A percentile compares a stretch with the other conserved stretches of the same genome.
phyloP scores from a whole-genome alignment of 1,140 invertebrate genomes.

The Trachymyrmex cornetzi region DNA sequence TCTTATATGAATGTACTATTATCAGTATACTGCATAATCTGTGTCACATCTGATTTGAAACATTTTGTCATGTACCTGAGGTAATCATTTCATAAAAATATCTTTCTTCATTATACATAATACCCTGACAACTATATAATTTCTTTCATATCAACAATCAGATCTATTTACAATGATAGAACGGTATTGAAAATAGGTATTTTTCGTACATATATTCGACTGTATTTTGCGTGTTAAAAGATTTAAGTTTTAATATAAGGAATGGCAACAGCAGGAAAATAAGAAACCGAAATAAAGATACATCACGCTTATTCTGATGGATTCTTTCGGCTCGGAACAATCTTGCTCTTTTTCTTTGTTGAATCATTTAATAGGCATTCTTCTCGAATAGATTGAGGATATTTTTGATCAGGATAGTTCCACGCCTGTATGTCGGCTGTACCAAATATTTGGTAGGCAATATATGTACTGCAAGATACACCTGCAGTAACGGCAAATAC shows the following conservation, averaged over 20 bases:
- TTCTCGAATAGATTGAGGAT: constrained; percentile 79
- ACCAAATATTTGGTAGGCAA: constrained; percentile 90
- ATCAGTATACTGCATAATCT: neutral
- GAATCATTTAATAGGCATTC: constrained; percentile 83
- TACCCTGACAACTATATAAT: constrained; percentile 65
- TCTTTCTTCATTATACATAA: constrained; percentile 35
- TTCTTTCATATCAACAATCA: constrained; percentile 31
- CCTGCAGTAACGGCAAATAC: constrained; percentile 90
- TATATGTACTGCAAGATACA: constrained; percentile 90
- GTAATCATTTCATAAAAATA: constrained; percentile 60
- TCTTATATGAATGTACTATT: neutral
- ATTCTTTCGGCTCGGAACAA: constrained; percentile 68
- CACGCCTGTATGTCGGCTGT: constrained; percentile 89
- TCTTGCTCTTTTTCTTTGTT: constrained; percentile 76
- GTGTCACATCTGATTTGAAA: neutral
- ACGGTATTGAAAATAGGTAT: constrained; percentile 65
- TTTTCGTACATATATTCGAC: constrained; percentile 30
- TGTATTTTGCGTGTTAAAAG: neutral
- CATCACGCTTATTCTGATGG: constrained; percentile 60
- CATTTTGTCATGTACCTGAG: constrained; percentile 43
- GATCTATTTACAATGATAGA: constrained; percentile 68
- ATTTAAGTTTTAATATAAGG: constrained; percentile 22
- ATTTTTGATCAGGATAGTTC: constrained; percentile 88
- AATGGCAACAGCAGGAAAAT: constrained; percentile 15
- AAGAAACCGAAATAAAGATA: constrained; percentile 5